Conservation (phyloP, 2,888 invertebrate species). For the Drosophila quinaria region DNA sequence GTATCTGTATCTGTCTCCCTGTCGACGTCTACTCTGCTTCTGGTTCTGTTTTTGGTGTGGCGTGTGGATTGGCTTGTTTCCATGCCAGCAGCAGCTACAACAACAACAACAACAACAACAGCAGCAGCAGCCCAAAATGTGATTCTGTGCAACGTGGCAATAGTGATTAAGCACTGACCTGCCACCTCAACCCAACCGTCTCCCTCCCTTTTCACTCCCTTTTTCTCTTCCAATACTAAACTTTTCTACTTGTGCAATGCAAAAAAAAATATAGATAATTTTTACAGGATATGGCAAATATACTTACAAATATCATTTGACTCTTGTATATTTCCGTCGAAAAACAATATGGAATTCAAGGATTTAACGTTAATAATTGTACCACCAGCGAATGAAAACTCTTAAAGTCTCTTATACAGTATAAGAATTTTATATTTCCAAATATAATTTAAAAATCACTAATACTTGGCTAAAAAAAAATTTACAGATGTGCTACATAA, state of each 20-base stretch:
- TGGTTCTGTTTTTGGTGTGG: conserved; percentile 52
- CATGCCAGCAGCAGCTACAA: conserved; percentile 23
- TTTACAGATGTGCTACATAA: too few relatives aligned
- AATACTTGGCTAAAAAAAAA: too few relatives aligned
- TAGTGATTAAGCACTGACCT: conserved; percentile 33
- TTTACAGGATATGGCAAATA: not conserved
- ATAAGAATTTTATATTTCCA: too few relatives aligned
- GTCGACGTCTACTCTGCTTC: conserved; percentile 22
- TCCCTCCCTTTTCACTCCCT: not conserved
- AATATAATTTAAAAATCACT: too few relatives aligned
- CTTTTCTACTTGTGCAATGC: not conserved
- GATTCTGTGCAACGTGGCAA: conserved; percentile 43
- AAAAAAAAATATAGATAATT: not conserved
- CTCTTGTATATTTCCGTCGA: too few relatives aligned
- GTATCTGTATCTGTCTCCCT: conserved; percentile 8
- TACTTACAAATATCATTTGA: not conserved
- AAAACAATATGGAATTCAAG: too few relatives aligned
- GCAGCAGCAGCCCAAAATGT: conserved; percentile 35
- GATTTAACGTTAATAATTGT: too few relatives aligned
- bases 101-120: not conserved
- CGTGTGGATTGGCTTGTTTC: conserved; percentile 61
- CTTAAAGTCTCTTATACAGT: too few relatives aligned
- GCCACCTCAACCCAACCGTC: not conserved
- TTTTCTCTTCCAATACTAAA: not conserved
- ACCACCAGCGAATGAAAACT: too few relatives aligned